Percentiles rank a stretch among this genome's conserved stretches.
Evolutionary conservation across 2,797 vertebrate genomes (phyloP).

Genomic region (Euthynnus affinis): DNA sequence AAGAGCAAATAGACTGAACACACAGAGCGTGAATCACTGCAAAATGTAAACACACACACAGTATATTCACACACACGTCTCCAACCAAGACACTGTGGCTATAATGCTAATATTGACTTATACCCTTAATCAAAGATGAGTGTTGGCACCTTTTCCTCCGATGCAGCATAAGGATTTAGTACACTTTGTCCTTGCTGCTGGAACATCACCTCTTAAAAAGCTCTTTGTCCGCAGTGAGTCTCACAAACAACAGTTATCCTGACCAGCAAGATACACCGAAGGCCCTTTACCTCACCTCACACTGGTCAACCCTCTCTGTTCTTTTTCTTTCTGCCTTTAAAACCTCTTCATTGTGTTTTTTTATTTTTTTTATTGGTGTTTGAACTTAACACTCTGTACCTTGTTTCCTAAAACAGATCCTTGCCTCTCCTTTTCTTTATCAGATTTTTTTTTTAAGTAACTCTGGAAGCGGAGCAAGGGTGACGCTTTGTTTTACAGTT

Average conservation of each 20-base stretch:
- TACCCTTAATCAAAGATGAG: background rate
- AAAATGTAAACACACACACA: constrained; percentile 3
- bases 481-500: too few relatives aligned
- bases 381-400: background rate
- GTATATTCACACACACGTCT: too few relatives aligned
- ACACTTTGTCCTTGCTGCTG: constrained; percentile 12
- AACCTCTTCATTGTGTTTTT: background rate
- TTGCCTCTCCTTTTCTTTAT: background rate
- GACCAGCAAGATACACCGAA: background rate
- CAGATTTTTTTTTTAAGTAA: background rate
- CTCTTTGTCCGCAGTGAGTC: too few relatives aligned
- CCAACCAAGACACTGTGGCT: background rate
- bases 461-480: constrained; percentile 5
- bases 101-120: background rate
- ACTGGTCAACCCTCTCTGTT: constrained; percentile 38
- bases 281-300: background rate
- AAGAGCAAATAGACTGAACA: constrained; percentile 38
- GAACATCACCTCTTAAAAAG: background rate
- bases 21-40: constrained; percentile 25
- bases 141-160: background rate
- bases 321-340: constrained; percentile 72
- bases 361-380: constrained; percentile 2
- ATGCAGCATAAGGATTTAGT: background rate
- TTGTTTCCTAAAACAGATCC: background rate
- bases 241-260: constrained; percentile 10